Evolutionary conservation across 2,888 invertebrate genomes (phyloP).

Genomic region (Drosophila niveifrons): DNA sequence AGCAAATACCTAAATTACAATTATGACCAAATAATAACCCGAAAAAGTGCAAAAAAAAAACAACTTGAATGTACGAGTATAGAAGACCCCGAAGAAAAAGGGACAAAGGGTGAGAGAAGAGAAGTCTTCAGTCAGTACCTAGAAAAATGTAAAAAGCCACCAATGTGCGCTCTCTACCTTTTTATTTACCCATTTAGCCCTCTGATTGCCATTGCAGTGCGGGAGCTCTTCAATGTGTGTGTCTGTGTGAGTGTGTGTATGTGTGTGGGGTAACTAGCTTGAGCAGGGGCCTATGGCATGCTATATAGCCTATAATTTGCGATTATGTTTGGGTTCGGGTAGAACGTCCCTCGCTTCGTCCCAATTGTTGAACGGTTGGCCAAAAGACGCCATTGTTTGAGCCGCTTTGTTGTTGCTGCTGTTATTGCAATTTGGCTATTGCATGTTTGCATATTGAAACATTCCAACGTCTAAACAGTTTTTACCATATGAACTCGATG

Average conservation of each 20-base stretch:
- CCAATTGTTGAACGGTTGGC: constrained; percentile 32
- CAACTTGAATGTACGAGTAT: too few relatives aligned
- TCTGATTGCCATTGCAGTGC: constrained; percentile 30
- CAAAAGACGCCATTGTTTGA: constrained; percentile 58
- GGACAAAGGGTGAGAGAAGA: not conserved
- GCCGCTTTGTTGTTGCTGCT: constrained; percentile 41
- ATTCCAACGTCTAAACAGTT: constrained; percentile 58
- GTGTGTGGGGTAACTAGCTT: constrained; percentile 60
- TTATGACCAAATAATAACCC: constrained; percentile 78
- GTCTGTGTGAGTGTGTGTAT: constrained; percentile 1
- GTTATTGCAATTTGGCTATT: constrained; percentile 73
- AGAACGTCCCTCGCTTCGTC: constrained; percentile 20
- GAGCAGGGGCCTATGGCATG: constrained; percentile 52
- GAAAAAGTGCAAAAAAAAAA: constrained; percentile 65
- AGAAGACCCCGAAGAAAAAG: constrained; percentile 15
- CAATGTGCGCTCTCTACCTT: constrained; percentile 42
- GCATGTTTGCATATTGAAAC: constrained; percentile 78
- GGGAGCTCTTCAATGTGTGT: constrained; percentile 22
- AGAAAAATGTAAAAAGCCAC: constrained; percentile 64
- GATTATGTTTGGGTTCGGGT: constrained; percentile 71
- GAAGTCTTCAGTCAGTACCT: constrained; percentile 41
- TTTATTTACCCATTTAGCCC: constrained; percentile 46
- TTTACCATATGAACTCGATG: constrained; percentile 34
- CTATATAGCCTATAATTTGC: constrained; percentile 78
- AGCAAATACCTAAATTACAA: constrained; percentile 78